These are phyloP conservation scores for Synaphobranchus kaupii DNA, from an alignment of 2,797 vertebrate species.

Conservation along the genomic window DNA sequence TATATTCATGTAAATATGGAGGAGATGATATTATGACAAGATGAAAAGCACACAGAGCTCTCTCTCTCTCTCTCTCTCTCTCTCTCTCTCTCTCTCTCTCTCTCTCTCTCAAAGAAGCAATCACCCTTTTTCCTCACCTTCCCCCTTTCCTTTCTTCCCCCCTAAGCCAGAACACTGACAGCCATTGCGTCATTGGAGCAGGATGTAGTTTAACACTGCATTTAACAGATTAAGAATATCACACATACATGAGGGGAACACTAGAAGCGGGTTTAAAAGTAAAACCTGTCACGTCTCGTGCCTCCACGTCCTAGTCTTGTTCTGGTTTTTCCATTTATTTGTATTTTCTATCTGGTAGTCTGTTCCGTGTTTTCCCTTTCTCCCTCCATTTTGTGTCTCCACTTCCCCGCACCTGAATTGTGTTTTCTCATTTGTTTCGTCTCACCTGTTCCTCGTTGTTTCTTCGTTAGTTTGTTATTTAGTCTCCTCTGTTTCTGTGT, in stretches of 20 bases:
- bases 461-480: too few relatives aligned
- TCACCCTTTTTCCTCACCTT: background rate
- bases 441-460: too few relatives aligned
- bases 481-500: too few relatives aligned
- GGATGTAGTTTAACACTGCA: background rate
- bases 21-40: slow-evolving; percentile 20
- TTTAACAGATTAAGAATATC: background rate
- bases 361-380: too few relatives aligned
- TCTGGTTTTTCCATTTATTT: too few relatives aligned
- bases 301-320: too few relatives aligned
- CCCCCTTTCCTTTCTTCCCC: background rate
- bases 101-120: background rate
- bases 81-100: background rate
- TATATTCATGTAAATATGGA: slow-evolving; percentile 24
- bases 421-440: too few relatives aligned
- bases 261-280: background rate
- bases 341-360: too few relatives aligned
- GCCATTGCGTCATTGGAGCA: background rate
- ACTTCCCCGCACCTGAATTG: too few relatives aligned
- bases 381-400: too few relatives aligned
- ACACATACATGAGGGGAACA: background rate
- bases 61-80: background rate
- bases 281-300: too few relatives aligned
- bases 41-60: slow-evolving; percentile 21
- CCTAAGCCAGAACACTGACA: background rate